Percentiles rank a stretch among this genome's conserved stretches.
Conservation (phyloP, 2,888 invertebrate species). For the Lamellibrachia satsuma region DNA sequence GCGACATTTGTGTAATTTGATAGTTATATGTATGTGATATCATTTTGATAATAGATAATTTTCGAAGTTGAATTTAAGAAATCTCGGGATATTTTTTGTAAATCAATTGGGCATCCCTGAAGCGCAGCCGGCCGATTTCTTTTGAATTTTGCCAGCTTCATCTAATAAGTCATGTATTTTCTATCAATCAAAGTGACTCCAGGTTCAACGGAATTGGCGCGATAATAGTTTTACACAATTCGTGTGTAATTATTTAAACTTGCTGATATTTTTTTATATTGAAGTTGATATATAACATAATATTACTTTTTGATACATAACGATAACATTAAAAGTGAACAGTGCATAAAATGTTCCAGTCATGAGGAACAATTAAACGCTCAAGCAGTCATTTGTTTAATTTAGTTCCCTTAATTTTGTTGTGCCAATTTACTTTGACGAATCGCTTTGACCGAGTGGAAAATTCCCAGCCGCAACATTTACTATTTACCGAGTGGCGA, state of each 20-base stretch:
- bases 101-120: too few relatives aligned
- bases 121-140: too few relatives aligned
- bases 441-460: neutral
- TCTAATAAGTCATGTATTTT: neutral
- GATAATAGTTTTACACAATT: neutral
- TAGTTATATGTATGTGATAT: too few relatives aligned
- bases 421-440: neutral
- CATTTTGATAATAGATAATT: too few relatives aligned
- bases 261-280: neutral
- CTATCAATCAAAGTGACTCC: neutral
- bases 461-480: conserved; percentile 10
- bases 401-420: neutral
- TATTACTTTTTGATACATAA: too few relatives aligned
- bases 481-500: neutral
- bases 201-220: neutral
- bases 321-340: neutral
- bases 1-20: too few relatives aligned
- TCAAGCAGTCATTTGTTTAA: neutral
- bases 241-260: neutral
- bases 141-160: neutral
- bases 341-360: neutral
- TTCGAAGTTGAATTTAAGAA: too few relatives aligned
- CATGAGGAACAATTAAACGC: neutral
- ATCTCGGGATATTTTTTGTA: too few relatives aligned
- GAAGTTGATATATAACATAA: neutral